Conservation (phyloP, 53 echinoderm and acorn worm genomes). For the Stichopus horrens region DNA sequence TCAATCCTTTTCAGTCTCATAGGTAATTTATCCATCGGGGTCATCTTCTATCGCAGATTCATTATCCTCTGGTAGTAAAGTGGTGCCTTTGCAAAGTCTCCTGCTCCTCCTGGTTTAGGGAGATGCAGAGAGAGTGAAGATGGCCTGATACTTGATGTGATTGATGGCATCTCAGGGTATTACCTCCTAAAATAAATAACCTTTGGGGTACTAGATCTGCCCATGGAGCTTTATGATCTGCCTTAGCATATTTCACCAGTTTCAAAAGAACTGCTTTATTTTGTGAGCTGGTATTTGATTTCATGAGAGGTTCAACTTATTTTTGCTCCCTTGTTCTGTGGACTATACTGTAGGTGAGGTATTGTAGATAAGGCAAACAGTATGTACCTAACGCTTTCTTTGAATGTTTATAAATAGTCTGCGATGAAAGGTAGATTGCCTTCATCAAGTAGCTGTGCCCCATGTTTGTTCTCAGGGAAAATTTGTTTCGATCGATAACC, state of each 20-base stretch:
- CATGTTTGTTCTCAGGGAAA: background rate
- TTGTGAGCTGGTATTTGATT: conserved; percentile 38
- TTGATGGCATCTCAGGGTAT: conserved; percentile 19
- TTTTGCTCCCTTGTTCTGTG: background rate
- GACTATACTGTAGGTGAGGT: background rate
- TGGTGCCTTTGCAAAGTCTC: no score
- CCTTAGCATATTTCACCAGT: background rate
- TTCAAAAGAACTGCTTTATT: background rate
- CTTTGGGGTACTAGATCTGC: background rate
- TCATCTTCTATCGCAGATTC: background rate
- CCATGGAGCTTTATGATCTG: conserved; percentile 4
- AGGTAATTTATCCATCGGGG: background rate
- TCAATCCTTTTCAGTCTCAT: background rate
- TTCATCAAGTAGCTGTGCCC: conserved; percentile 8
- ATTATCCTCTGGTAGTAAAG: no score
- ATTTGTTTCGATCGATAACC: background rate
- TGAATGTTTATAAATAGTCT: conserved; percentile 11
- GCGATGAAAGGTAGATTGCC: conserved; percentile 20
- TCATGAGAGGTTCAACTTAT: conserved; percentile 11
- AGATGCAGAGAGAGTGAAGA: no score
- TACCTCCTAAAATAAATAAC: conserved; percentile 29
- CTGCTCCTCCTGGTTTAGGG: no score
- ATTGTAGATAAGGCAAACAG: background rate
- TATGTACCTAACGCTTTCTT: background rate
- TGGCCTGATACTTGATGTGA: background rate